Conservation (phyloP, 37 sponge, comb jelly and placozoan species). For the Geodia barretti region DNA sequence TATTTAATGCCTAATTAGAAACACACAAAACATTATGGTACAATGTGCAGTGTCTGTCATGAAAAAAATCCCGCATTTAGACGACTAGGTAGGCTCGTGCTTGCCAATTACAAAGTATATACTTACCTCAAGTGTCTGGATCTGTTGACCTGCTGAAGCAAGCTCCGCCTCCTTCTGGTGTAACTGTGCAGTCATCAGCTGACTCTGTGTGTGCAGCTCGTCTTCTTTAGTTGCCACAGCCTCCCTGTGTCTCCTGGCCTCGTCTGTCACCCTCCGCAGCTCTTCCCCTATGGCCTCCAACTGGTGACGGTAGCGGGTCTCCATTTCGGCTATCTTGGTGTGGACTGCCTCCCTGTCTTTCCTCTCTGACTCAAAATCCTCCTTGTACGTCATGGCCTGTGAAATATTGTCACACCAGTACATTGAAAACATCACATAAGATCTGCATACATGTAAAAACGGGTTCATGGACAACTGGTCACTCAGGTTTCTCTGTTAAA, state of each 20-base stretch:
- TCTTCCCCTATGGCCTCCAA: background rate
- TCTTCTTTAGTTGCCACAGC: background rate
- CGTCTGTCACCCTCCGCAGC: background rate
- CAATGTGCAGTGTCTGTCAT: no score
- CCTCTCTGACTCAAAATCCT: constrained; percentile 33
- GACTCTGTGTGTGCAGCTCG: background rate
- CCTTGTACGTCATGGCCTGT: constrained; percentile 23
- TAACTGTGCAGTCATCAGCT: background rate
- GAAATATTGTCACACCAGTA: no score
- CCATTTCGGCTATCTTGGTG: background rate
- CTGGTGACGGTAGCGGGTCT: background rate
- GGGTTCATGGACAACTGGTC: no score
- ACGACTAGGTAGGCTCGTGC: no score
- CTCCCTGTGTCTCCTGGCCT: background rate
- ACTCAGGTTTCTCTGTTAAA: no score
- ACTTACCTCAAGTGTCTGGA: background rate
- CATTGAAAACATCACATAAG: no score
- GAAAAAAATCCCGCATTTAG: no score
- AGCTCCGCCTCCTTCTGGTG: background rate
- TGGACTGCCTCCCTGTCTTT: constrained; percentile 35
- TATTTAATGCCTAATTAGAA: no score
- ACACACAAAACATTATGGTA: no score
- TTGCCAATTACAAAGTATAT: no score
- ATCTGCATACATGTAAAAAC: no score
- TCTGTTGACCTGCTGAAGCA: background rate